Percentiles rank a stretch among this genome's conserved stretches.
Conservation (phyloP, 2,797 vertebrate species). For the Cossypha niveicapilla region DNA sequence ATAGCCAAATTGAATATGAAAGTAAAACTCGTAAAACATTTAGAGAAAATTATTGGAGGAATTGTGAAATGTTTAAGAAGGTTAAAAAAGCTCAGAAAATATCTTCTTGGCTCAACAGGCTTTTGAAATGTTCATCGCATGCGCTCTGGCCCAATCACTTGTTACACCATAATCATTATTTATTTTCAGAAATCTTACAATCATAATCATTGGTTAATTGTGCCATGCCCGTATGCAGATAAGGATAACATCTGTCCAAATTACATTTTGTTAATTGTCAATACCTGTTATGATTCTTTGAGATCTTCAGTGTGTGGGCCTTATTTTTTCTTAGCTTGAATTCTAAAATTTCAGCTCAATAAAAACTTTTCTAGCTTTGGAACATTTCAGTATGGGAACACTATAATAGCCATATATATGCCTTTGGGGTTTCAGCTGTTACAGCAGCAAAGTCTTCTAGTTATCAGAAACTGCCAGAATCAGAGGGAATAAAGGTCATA, state of each 20-base stretch:
- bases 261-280: background rate
- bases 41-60: background rate
- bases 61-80: background rate
- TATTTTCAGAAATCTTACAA: background rate
- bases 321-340: background rate
- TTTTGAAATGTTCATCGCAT: background rate
- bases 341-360: background rate
- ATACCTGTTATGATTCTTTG: background rate
- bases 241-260: background rate
- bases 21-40: background rate
- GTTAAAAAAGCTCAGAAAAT: background rate
- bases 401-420: background rate
- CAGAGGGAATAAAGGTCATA: background rate
- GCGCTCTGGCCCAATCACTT: background rate
- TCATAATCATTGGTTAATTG: background rate
- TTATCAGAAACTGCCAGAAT: background rate
- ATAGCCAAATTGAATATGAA: background rate
- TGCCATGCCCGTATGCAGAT: accelerated
- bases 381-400: background rate
- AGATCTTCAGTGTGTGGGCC: background rate
- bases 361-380: background rate
- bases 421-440: conserved; percentile 7
- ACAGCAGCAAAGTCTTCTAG: background rate
- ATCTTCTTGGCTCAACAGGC: background rate
- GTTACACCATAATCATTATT: background rate